Base-by-base conservation (phyloP, 1,140 invertebrate genomes). In the Orchestia grillus region DNA sequence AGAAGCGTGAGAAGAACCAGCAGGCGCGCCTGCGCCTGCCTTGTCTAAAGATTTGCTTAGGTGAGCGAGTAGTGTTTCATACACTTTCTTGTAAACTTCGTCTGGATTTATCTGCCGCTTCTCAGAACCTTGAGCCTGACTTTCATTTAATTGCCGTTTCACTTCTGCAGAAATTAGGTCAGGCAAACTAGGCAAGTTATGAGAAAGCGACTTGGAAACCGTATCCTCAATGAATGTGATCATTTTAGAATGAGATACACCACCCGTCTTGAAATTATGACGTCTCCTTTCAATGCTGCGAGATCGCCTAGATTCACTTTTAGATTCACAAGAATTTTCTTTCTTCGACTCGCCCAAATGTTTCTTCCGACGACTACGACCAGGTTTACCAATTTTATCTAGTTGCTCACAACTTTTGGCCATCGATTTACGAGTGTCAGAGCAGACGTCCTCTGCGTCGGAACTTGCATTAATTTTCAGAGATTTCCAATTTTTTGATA, bases 161-260 rank as follows among this genome's bases (percentile, higher is more conserved):
- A 92, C 90, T 44, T 92, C 90, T 42, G 41, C 44, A 92, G 90
- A 92, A 44, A 92, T 92, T 28, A 92, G 36, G 42, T 92, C 90
- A 92, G 90, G 90, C 36, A 92, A 43, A 44, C 90, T 92, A 15
- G 90, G 90, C 42, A 92, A 44, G 90, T 44, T 92, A 92, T 92
- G 90, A 44, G 41, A 92, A 42, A 92, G 44, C 8, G 90, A 92
- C 43, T 92, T 92, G 8, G 90, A 92, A 92, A 92, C 43, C 16
- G 90, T 28, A 28, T 92, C 41, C 36, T 92, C 90, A 44, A 92
- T 92, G 8, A 92, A 44, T 41, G 41, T 43, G 11, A 92, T 43
- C 43, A 92, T 28, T 44, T 92, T 92, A 28, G n/a, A 43, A 44
- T 44, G 90, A 44, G 90, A 44, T 44, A 92, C 36, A 11, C 8